Evolutionary conservation across 2,888 invertebrate genomes (phyloP), one percentile per base, ranked within the genome.

Genomic region (Chymomyza caudatula): DNA sequence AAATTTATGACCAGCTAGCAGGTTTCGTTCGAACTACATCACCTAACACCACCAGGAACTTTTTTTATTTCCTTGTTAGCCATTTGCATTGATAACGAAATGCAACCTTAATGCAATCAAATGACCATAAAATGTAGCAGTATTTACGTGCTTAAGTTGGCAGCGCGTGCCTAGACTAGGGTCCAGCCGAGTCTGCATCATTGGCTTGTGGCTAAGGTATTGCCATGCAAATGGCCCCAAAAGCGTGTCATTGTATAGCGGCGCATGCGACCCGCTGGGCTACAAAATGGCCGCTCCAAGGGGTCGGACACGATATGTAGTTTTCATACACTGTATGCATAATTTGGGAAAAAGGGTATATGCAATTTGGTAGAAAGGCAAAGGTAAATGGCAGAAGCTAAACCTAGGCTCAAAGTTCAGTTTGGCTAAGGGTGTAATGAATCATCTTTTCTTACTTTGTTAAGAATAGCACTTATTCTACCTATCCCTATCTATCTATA

Each of bases 1-100:
- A 82, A 78, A 86, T 84, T 81, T 86, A 86, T 82, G 81, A 78
- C 73, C 56, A 70, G 49, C 69, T 53, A 57, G 59, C 49, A 20
- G 37, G 49, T 52, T 55, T 57, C 56, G 53, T 11, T 11, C 29
- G 11, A 37, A 37, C 29, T 11, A 37, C 29, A 11, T 6, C 25
- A 25, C 25, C 1, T 6, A 25, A 25, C 5, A 29, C 3, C 29
- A 13, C 8, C 29, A 37, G 11, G 11, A 37, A 37, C 29, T 37
- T 37, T 11, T 8, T 37, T 58, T 65, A 65, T 83, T 80, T 85
- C 83, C 79, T 82, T 63, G 79, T 79, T 84, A 67, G 42, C 47
- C 25, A 49, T 42, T 58, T 43, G 15, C 70, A 78, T 65, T 79
- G 80, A 80, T 80, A 80, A 80, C 85, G 75, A 83, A 80, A 80